A percentile compares a stretch with the other conserved stretches of the same genome.
phyloP scores from a whole-genome alignment of 2,113 vertebrate genomes.

The Pluvianellus socialis region DNA sequence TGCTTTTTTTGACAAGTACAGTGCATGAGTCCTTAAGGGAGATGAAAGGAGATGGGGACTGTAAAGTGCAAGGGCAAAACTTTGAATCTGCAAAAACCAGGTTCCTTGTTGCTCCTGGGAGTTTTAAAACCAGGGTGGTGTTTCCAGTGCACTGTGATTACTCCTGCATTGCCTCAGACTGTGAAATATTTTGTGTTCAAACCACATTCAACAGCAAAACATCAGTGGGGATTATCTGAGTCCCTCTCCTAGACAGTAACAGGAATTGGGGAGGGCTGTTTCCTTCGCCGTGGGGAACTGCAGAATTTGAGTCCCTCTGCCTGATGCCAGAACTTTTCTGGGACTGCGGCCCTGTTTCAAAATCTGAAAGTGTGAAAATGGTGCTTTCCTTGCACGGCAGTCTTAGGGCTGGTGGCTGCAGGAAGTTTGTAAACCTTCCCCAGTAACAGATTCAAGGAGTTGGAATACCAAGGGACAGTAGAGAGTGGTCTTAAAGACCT shows the following conservation, averaged over 20 bases:
- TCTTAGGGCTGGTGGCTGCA: not conserved
- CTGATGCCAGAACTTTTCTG: not conserved
- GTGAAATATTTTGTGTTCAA: not conserved
- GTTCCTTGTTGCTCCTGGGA: not conserved
- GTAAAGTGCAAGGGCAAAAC: not conserved
- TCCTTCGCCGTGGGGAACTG: not conserved
- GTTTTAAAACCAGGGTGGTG: not conserved
- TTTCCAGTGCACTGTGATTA: not conserved
- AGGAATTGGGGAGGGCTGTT: not conserved
- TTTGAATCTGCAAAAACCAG: not conserved
- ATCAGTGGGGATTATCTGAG: not conserved
- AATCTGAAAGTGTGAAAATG: not conserved
- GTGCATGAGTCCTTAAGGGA: not conserved
- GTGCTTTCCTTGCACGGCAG: not conserved
- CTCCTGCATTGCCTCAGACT: not conserved
- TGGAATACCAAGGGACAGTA: not conserved
- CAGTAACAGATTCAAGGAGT: not conserved
- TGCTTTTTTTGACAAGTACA: conserved; percentile 8
- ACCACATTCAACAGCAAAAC: not conserved
- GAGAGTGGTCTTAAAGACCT: not conserved
- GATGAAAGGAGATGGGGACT: not conserved
- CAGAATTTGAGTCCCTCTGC: not conserved
- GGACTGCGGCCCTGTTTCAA: not conserved
- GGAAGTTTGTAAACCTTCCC: not conserved
- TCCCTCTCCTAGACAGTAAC: not conserved